Evolutionary conservation across 2,888 invertebrate species (phyloP), one percentile per base, ranked within the genome.

Genomic region (Drosophila recens): DNA sequence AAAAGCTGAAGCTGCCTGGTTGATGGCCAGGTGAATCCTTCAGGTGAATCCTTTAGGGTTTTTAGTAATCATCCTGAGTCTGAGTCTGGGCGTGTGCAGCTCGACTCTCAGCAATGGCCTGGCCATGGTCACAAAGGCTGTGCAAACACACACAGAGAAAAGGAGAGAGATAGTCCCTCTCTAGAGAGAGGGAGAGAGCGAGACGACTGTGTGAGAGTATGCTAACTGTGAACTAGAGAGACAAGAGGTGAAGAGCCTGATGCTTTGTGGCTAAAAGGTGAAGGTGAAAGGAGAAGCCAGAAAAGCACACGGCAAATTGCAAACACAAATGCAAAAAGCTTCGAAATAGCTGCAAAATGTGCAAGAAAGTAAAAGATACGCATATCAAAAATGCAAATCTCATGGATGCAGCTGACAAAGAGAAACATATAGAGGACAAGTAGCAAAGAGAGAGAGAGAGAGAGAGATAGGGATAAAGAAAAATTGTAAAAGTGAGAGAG

Each of bases 341-440:
- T 73, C 71, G 67, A 79, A 80, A 75, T 64, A 81, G 67, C 84
- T 49, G 82, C 87, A 84, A 84, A 84, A 84, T 81, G 84, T 75
- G 73, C 84, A 84, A 82, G 85, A 82, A 82, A 67, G 72, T 43
- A 33, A 30, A 80, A 82, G 80, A 80, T 73, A 49, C 33, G 11
- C 15, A 30, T 33, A 80, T 72, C 46, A 77, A 69, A 77, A 46
- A 71, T 79, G 62, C 49, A 67, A 70, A 79, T 53, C 54, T 34
- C 65, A 65, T 70, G 42, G 40, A 20, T 42, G 34, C 54, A 76
- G 71, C 33, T 30, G 36, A 2, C 34, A 54, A 53, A 33, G 8
- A 52, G 33, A 1, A 10, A 27, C 4, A 30, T 17, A 27, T 3
- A 45, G 20, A 43, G 10, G 10, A 13, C 11, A 5, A 36, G 27